Conservation (phyloP, 2,797 vertebrate species). For the Coilia nasus region DNA sequence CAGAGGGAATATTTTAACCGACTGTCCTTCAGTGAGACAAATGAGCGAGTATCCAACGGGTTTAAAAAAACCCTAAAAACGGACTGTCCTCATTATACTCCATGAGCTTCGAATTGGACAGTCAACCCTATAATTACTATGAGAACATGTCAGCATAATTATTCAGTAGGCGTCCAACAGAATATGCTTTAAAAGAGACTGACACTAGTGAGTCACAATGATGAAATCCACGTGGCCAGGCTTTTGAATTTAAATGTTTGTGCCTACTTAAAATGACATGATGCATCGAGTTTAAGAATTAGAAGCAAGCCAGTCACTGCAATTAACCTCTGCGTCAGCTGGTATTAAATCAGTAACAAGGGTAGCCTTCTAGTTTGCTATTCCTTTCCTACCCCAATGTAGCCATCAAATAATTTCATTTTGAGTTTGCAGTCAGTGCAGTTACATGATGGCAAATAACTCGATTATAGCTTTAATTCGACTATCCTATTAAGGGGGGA, state of each 20-base stretch:
- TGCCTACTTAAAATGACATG: neutral
- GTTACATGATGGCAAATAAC: too few relatives aligned
- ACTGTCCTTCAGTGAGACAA: constrained; percentile 1
- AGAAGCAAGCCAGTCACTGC: neutral
- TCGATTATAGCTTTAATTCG: too few relatives aligned
- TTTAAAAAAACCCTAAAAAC: neutral
- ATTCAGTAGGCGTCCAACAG: neutral
- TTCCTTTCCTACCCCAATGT: constrained; percentile 14
- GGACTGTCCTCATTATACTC: constrained; percentile 6
- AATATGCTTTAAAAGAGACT: neutral
- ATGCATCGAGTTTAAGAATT: neutral
- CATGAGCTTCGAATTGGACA: neutral
- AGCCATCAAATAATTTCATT: constrained; percentile 53
- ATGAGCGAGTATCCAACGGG: neutral
- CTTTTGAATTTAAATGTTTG: neutral
- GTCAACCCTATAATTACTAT: constrained; percentile 2
- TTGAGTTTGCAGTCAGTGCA: constrained; percentile 49
- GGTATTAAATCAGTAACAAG: neutral
- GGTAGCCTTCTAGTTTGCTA: neutral
- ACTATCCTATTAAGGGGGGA: too few relatives aligned
- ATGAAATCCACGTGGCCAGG: constrained; percentile 4
- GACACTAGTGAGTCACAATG: constrained; percentile 12
- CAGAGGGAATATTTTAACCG: neutral
- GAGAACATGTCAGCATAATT: constrained; percentile 15
- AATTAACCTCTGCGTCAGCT: neutral